These are phyloP conservation scores for Ailuropoda melanoleuca DNA, from an alignment of 2,113 vertebrate genomes.

Conservation along the genomic window DNA sequence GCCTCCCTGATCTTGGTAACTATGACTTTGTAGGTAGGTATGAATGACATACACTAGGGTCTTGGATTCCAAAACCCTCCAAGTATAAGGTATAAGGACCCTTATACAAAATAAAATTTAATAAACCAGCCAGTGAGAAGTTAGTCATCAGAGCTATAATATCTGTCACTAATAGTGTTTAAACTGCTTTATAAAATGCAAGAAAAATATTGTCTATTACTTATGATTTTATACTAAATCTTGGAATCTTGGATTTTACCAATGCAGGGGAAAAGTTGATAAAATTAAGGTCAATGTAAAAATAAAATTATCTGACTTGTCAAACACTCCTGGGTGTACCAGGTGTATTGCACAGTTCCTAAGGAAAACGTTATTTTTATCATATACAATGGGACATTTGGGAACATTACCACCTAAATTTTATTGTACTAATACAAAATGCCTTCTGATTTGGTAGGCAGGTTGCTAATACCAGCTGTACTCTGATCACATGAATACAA, in stretches of 20 bases:
- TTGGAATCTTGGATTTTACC: background rate
- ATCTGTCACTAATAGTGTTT: background rate
- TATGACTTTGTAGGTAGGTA: background rate
- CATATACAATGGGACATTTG: background rate
- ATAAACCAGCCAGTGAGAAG: background rate
- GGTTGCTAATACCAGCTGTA: constrained; percentile 20
- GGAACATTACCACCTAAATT: constrained; percentile 40
- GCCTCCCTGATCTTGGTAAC: background rate
- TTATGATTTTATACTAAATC: constrained; percentile 1
- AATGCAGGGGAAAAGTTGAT: background rate
- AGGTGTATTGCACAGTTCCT: background rate
- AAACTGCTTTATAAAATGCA: background rate
- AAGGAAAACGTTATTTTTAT: constrained; percentile 66
- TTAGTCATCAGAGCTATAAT: background rate
- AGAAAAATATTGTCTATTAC: background rate
- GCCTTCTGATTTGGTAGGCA: constrained; percentile 16
- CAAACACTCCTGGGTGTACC: background rate
- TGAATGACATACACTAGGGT: background rate
- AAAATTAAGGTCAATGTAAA: constrained; percentile 53
- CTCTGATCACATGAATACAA: constrained; percentile 1
- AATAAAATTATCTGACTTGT: constrained; percentile 61
- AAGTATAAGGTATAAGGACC: background rate
- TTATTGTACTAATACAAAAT: background rate
- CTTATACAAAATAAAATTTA: background rate
- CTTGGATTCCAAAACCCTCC: background rate